A percentile compares a stretch with the other conserved stretches of the same genome.
These are phyloP conservation scores for Campaea margaritaria DNA, from an alignment of 2,888 invertebrate species.

Conservation along the genomic window DNA sequence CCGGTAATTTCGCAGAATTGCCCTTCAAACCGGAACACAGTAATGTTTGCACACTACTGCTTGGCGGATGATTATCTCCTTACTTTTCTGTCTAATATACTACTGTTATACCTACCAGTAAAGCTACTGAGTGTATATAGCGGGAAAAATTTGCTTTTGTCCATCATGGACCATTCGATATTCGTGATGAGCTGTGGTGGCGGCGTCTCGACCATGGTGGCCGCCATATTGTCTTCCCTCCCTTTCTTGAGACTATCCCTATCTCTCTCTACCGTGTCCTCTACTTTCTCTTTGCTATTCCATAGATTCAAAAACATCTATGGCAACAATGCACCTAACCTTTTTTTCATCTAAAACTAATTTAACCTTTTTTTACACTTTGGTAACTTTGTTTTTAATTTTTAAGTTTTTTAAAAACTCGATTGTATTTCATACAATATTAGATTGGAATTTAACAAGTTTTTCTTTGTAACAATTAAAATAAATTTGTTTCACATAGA, in stretches of 20 bases:
- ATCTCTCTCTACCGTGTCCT: constrained; percentile 34
- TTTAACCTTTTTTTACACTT: constrained; percentile 1
- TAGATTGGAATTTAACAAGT: constrained; percentile 51
- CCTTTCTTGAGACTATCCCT: constrained; percentile 40
- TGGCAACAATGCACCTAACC: constrained; percentile 1
- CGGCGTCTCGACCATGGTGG: constrained; percentile 84
- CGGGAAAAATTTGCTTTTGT: constrained; percentile 97
- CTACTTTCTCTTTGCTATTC: constrained; percentile 28
- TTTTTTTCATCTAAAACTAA: constrained; percentile 28
- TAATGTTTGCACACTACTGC: too few relatives aligned
- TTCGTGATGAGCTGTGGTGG: constrained; percentile 89
- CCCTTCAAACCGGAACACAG: too few relatives aligned
- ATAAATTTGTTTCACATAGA: constrained; percentile 1
- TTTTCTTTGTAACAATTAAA: constrained; percentile 3
- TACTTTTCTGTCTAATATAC: too few relatives aligned
- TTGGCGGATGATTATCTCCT: too few relatives aligned
- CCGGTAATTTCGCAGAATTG: too few relatives aligned
- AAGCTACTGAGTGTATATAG: constrained; percentile 96
- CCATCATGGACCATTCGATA: constrained; percentile 99
- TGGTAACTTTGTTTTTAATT: constrained; percentile 58
- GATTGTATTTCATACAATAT: constrained; percentile 54
- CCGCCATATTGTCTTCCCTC: constrained; percentile 58
- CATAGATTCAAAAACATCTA: constrained; percentile 65
- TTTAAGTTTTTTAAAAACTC: constrained; percentile 49
- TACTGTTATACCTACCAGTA: constrained; percentile 75